Conservation (phyloP, 1,140 invertebrate species). For the Drosophila eugracilis region DNA sequence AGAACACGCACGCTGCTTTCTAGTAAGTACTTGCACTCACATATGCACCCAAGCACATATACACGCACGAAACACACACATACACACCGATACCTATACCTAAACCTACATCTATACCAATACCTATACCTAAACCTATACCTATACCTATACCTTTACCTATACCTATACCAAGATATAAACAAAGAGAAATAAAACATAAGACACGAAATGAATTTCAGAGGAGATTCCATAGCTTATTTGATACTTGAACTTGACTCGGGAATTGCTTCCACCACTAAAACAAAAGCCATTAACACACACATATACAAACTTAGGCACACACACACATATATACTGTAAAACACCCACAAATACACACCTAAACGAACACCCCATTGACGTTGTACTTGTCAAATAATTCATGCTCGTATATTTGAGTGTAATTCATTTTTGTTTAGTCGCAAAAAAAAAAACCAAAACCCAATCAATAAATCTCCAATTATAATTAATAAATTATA, state of each 20-base stretch:
- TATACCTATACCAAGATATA: neutral
- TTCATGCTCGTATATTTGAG: conserved; percentile 82
- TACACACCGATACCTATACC: neutral
- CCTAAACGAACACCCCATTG: conserved; percentile 54
- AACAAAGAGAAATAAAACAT: neutral
- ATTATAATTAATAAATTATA: conserved; percentile 80
- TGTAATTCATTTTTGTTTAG: conserved; percentile 82
- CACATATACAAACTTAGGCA: conserved; percentile 13
- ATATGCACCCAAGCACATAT: conserved; percentile 14
- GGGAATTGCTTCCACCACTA: conserved; percentile 19
- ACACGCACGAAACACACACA: conserved; percentile 7
- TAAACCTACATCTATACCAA: neutral
- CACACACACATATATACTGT: conserved; percentile 16
- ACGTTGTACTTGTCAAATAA: conserved; percentile 81
- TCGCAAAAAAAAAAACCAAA: conserved; percentile 63
- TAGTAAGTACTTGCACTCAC: conserved; percentile 54
- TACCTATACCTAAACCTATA: neutral
- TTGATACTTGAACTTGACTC: conserved; percentile 47
- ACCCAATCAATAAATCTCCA: conserved; percentile 72
- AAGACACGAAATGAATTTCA: conserved; percentile 7
- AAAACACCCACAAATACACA: conserved; percentile 27
- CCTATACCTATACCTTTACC: neutral
- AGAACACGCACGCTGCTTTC: conserved; percentile 58
- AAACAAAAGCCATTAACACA: conserved; percentile 34
- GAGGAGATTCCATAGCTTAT: conserved; percentile 14